A percentile compares a stretch with the other conserved stretches of the same genome.
These are phyloP conservation scores for Fregata magnificens DNA, from an alignment of 2,113 vertebrate species.

Conservation along the genomic window DNA sequence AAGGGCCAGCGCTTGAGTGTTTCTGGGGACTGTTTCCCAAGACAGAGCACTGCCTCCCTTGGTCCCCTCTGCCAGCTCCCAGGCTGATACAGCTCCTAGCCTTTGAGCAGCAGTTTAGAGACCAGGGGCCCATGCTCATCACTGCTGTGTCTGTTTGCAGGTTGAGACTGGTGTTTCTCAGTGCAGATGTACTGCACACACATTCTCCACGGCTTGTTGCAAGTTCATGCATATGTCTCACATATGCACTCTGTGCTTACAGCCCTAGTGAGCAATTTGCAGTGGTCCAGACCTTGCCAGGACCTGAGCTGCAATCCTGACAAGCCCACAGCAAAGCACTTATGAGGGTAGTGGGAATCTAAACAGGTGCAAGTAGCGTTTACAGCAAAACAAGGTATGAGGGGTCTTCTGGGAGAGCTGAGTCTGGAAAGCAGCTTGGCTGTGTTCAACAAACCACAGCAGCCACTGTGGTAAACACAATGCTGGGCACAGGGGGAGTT, in stretches of 20 bases:
- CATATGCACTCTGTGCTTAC: neutral
- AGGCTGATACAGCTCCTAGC: neutral
- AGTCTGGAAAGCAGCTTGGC: neutral
- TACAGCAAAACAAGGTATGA: neutral
- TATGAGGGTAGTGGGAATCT: neutral
- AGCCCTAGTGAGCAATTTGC: neutral
- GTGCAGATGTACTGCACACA: neutral
- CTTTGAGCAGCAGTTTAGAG: neutral
- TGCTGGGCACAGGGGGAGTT: neutral
- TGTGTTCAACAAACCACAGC: neutral
- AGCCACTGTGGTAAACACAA: neutral
- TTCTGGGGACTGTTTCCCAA: neutral
- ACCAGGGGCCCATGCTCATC: no score
- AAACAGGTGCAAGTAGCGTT: neutral
- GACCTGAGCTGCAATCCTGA: neutral
- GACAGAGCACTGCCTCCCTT: neutral
- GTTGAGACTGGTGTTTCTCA: neutral
- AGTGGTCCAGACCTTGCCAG: neutral
- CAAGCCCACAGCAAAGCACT: neutral
- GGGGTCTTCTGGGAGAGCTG: neutral
- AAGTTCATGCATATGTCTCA: neutral
- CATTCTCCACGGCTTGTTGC: neutral
- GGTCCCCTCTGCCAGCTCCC: neutral
- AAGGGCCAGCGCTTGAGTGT: neutral
- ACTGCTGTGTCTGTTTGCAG: neutral